phyloP scores from a whole-genome alignment of 2,113 vertebrate species.

The Cisticola juncidis region DNA sequence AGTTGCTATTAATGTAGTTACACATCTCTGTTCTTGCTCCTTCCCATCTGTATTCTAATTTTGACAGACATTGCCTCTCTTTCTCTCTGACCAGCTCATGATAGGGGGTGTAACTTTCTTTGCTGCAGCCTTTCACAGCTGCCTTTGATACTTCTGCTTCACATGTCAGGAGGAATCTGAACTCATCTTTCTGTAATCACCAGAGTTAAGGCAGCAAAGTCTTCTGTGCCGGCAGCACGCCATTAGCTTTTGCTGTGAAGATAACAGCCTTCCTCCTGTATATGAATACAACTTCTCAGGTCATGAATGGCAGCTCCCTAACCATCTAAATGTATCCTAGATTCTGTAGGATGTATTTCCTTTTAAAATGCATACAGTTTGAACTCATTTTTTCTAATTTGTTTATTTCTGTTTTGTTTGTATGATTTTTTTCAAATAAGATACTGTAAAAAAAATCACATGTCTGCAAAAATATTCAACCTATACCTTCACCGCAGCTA shows the following conservation, averaged over 20 bases:
- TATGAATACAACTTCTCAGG: background rate
- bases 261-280: background rate
- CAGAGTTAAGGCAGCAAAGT: background rate
- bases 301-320: background rate
- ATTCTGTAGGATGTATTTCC: background rate
- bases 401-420: background rate
- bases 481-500: slow-evolving; percentile 89
- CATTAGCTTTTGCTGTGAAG: background rate
- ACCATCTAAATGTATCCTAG: background rate
- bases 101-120: background rate
- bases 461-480: slow-evolving; percentile 85
- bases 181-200: background rate
- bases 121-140: background rate
- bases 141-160: background rate
- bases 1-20: background rate
- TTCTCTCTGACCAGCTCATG: background rate
- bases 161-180: background rate
- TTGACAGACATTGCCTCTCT: background rate
- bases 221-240: background rate
- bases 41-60: background rate
- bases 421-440: slow-evolving; percentile 32
- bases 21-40: background rate
- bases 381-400: background rate
- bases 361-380: background rate
- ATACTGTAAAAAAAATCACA: slow-evolving; percentile 84